Percentiles rank a stretch among this genome's conserved stretches.
Conservation (phyloP, 2,113 vertebrate genomes). For the Podilymbus podiceps region DNA sequence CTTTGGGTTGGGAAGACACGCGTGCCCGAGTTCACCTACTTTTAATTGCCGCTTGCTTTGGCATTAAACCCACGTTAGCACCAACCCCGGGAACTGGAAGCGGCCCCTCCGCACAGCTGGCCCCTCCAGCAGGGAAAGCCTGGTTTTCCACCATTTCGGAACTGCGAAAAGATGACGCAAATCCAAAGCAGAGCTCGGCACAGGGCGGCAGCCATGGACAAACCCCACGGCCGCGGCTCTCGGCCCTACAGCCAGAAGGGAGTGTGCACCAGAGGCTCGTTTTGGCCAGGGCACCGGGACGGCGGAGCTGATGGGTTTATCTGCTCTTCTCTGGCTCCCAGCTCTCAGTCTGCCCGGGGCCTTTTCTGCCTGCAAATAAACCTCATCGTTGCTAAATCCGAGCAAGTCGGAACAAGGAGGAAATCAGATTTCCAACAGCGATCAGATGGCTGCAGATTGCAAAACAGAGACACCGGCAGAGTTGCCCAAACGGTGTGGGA, state of each 20-base stretch:
- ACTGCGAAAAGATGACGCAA: neutral
- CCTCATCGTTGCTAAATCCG: neutral
- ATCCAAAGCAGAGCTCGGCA: neutral
- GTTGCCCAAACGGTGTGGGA: neutral
- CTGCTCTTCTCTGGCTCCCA: neutral
- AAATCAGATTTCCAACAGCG: neutral
- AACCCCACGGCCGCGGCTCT: neutral
- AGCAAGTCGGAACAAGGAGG: neutral
- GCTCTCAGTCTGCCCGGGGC: neutral
- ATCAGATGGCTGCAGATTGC: neutral
- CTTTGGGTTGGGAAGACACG: rapidly evolving
- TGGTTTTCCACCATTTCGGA: neutral
- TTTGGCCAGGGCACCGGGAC: neutral
- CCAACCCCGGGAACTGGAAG: neutral
- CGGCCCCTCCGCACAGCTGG: rapidly evolving
- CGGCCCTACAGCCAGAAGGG: neutral
- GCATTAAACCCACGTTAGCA: neutral
- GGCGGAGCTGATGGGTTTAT: neutral
- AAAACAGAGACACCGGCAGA: neutral
- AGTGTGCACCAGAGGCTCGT: rapidly evolving
- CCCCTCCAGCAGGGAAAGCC: neutral
- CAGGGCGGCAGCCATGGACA: neutral
- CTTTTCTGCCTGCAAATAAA: neutral
- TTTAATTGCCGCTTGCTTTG: neutral
- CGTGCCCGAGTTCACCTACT: neutral